Conservation (phyloP, 37 sponge, comb jelly and placozoan genomes). For the Diacarnus erythraeanus region DNA sequence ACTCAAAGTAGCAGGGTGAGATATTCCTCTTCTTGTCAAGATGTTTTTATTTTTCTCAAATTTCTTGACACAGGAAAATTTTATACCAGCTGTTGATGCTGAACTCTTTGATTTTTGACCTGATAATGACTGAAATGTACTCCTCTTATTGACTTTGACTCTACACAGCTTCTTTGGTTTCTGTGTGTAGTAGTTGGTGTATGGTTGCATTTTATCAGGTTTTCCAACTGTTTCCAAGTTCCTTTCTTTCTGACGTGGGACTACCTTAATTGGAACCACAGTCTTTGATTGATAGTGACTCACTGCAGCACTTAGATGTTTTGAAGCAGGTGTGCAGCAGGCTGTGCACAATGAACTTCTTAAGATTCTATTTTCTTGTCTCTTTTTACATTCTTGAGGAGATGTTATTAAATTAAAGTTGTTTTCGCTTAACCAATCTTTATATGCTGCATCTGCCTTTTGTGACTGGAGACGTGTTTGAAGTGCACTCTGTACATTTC, state of each 20-base stretch:
- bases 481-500: neutral
- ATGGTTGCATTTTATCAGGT: slow-evolving; percentile 70
- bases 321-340: neutral
- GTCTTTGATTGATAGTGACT: neutral
- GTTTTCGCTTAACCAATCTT: slow-evolving; percentile 41
- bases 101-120: neutral
- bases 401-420: neutral
- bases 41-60: neutral
- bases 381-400: slow-evolving; percentile 15
- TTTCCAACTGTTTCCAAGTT: slow-evolving; percentile 44
- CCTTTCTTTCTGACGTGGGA: slow-evolving; percentile 5
- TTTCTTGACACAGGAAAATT: no score
- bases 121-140: neutral
- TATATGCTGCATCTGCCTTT: slow-evolving; percentile 35
- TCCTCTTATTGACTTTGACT: neutral
- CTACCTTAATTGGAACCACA: slow-evolving; percentile 4
- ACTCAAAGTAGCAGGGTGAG: neutral
- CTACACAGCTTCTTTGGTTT: neutral
- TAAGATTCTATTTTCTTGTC: neutral
- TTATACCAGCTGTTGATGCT: neutral
- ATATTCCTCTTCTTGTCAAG: no score
- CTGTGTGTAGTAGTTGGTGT: slow-evolving; percentile 56
- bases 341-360: neutral
- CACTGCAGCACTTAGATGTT: neutral
- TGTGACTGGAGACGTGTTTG: slow-evolving; percentile 30